Evolutionary conservation across 2,888 invertebrate genomes (phyloP), one percentile per base, ranked within the genome.

Genomic region (Harpalus rufipes): DNA sequence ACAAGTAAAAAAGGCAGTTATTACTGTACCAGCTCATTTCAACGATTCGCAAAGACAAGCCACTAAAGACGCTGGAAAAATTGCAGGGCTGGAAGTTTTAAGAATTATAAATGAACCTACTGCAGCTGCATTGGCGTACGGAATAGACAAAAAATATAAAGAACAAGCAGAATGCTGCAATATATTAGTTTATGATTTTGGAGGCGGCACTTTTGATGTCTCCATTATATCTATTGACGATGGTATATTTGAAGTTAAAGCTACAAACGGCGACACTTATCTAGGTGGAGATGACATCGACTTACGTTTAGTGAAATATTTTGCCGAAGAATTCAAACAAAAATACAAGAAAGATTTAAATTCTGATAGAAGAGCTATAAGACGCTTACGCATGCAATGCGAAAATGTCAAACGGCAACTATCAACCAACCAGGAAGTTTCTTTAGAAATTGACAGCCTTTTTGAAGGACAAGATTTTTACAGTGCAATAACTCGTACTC

Each of bases 401-500:
- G 96, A 96, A 90, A 93, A 95, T 87, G 95, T 96, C 86, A 96
- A 96, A 93, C 93, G 95, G 88, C 95, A 95, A 10, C 91, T 96
- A 8, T 96, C 96, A 0, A 95, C 95, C 0, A 95, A 95, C 65
- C 95, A 95, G 16, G 95, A 96, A 90, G 96, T 96, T 21, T 95
- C 94, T 89, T 96, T 98, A 89, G 97, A 98, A 92, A 97, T 98
- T 86, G 97, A 97, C 90, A 96, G 97, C 0, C 93, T 97, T 84
- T 96, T 93, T 89, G 97, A 98, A 90, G 97, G 97, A 86, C 94
- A 96, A 87, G 98, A 98, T 90, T 97, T 97, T 92, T 96, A 97
- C 92, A 96, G 97, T 0, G 96, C 94, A 84, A 95, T 98, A 89
- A 97, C 97, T 12, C 93, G 97, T 88, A 97, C 97, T 82, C 94